Conservation (phyloP, 2,113 vertebrate genomes). For the Bos indicus region DNA sequence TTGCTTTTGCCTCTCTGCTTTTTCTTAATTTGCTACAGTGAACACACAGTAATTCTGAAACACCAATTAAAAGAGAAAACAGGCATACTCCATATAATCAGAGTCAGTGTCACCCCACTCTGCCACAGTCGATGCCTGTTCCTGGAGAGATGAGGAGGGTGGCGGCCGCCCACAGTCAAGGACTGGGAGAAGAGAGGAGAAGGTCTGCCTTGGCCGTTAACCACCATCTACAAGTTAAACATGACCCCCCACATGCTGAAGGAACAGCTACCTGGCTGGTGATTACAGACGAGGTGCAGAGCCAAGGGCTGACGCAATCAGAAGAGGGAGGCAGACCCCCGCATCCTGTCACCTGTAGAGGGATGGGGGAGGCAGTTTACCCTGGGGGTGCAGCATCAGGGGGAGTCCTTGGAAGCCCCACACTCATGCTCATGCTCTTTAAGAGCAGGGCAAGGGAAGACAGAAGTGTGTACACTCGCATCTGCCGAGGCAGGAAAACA, state of each 20-base stretch:
- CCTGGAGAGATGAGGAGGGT: background rate
- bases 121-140: rapidly evolving
- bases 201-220: background rate
- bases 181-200: background rate
- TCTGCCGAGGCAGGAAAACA: background rate
- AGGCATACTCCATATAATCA: background rate
- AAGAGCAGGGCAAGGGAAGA: background rate
- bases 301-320: background rate
- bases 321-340: background rate
- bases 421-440: background rate
- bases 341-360: background rate
- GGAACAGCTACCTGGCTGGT: slow-evolving; percentile 4
- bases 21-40: background rate
- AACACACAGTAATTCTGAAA: background rate
- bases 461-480: background rate
- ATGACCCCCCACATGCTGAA: background rate
- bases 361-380: background rate
- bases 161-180: background rate
- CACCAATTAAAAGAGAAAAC: background rate
- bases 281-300: slow-evolving; percentile 14
- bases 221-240: background rate
- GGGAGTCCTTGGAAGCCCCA: background rate
- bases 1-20: background rate
- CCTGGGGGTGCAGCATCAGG: background rate
- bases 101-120: rapidly evolving